Conservation (phyloP, 1,140 invertebrate genomes). For the Meloidogyne chitwoodi region DNA sequence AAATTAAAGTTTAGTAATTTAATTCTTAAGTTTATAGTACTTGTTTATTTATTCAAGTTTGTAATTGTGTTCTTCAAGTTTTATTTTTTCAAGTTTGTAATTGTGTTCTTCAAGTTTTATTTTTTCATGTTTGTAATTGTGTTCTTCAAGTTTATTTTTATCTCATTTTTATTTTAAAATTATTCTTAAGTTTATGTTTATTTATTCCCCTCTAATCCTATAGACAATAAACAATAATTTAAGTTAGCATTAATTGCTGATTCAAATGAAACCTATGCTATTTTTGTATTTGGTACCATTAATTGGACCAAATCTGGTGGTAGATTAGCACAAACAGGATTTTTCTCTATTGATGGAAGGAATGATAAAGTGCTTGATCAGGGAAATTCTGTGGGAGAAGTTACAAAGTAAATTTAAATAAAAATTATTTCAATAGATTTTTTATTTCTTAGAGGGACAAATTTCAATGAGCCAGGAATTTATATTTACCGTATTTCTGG, state of each 20-base stretch:
- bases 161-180: not conserved
- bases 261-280: constrained; percentile 29
- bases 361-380: constrained; percentile 36
- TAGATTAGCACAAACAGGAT: constrained; percentile 32
- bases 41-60: not conserved
- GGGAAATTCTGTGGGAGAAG: constrained; percentile 21
- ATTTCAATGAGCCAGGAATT: constrained; percentile 32
- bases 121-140: not conserved
- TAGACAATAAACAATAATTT: constrained; percentile 3
- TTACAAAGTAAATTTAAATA: constrained; percentile 18
- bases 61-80: not conserved
- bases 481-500: constrained; percentile 39
- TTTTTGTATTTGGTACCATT: constrained; percentile 29
- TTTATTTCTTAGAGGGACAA: constrained; percentile 18
- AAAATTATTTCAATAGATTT: constrained; percentile 1
- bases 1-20: not conserved
- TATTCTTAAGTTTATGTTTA: not conserved
- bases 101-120: not conserved
- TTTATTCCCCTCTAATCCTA: not conserved
- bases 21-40: not conserved
- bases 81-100: not conserved
- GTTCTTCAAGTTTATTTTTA: not conserved
- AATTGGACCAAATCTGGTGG: constrained; percentile 11
- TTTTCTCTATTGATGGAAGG: constrained; percentile 35
- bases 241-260: constrained; percentile 27